phyloP scores from a whole-genome alignment of 2,888 invertebrate species.

The Drosophila acutilabella region DNA sequence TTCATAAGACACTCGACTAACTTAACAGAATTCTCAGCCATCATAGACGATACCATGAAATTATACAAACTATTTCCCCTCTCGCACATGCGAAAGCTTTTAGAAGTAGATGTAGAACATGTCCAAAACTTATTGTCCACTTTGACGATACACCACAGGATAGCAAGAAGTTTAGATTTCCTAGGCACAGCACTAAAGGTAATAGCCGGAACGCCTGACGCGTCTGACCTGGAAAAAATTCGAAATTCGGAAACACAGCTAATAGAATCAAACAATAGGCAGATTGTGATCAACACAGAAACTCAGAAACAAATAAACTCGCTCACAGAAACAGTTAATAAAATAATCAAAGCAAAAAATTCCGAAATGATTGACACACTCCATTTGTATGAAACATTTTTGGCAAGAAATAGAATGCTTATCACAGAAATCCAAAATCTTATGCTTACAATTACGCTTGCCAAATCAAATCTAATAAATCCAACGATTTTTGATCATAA shows the following conservation, averaged over 20 bases:
- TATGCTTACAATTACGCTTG: background rate
- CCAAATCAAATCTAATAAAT: background rate
- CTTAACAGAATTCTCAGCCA: background rate
- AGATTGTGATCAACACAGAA: background rate
- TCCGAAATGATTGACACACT: background rate
- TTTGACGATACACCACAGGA: background rate
- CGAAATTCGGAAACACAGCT: background rate
- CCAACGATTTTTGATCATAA: background rate
- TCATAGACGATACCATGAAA: background rate
- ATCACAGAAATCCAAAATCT: slow-evolving; percentile 2
- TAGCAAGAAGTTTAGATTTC: slow-evolving; percentile 11
- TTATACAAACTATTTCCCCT: slow-evolving; percentile 3
- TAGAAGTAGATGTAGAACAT: background rate
- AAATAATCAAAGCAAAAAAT: background rate
- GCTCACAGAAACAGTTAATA: background rate
- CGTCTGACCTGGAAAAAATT: background rate
- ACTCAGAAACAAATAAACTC: background rate
- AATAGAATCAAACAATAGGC: slow-evolving; percentile 4
- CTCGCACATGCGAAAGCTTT: slow-evolving; percentile 3
- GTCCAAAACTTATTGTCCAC: background rate
- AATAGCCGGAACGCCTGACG: slow-evolving; percentile 13
- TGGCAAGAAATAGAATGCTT: background rate
- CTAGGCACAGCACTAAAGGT: slow-evolving; percentile 11
- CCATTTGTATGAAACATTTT: background rate
- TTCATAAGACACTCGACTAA: background rate